A percentile compares a stretch with the other conserved stretches of the same genome.
Conservation (phyloP, 2,113 vertebrate species). For the human region GRCh38 chr7:84294501-84295000, state of each 20-base stretch:
- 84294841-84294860: neutral
- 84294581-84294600: neutral
- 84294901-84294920: neutral
- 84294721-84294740: neutral
- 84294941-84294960: neutral
- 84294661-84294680: conserved; percentile 13
- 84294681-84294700: neutral
- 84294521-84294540: neutral
- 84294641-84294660: conserved; percentile 10
- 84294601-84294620: neutral
- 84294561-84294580: neutral
- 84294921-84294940: neutral
- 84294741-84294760: neutral
- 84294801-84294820: neutral
- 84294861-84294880: neutral
- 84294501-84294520: neutral
- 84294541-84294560: neutral
- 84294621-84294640: neutral
- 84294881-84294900: neutral
- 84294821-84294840: neutral
- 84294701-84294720: neutral
- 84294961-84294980: neutral
- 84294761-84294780: neutral
- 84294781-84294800: neutral
- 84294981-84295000: neutral